Evolutionary conservation across 2,888 invertebrate genomes (phyloP).

Genomic region (Leptopilina syphax): DNA sequence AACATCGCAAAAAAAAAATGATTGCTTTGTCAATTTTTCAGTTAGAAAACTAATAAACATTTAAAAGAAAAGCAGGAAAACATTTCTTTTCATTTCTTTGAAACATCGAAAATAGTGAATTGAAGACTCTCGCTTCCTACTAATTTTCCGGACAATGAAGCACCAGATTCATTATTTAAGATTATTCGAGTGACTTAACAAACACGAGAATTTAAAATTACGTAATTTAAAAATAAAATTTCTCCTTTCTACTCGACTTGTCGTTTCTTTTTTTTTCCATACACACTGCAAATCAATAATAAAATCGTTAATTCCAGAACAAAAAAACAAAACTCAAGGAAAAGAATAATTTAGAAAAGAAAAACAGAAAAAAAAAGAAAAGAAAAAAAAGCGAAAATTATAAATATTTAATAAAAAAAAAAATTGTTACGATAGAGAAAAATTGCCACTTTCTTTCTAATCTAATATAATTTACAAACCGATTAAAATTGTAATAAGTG

Average conservation of each 20-base stretch:
- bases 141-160: constrained; percentile 17
- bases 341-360: no score
- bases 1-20: no score
- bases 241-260: neutral
- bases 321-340: no score
- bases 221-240: neutral
- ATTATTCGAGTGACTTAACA: neutral
- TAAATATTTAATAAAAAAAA: no score
- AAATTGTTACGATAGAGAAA: no score
- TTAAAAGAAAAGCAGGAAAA: neutral
- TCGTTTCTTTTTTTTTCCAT: neutral
- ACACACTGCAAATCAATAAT: neutral
- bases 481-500: neutral
- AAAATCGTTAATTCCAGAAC: neutral
- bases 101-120: neutral
- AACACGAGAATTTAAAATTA: neutral
- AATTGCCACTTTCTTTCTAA: no score
- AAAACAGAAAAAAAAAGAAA: no score
- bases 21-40: neutral
- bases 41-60: neutral
- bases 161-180: constrained; percentile 6
- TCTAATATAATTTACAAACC: no score
- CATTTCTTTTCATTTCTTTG: neutral
- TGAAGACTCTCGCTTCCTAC: constrained; percentile 3
- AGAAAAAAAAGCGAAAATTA: no score